phyloP scores from a whole-genome alignment of 2,113 vertebrate species.

The Scalopus aquaticus region DNA sequence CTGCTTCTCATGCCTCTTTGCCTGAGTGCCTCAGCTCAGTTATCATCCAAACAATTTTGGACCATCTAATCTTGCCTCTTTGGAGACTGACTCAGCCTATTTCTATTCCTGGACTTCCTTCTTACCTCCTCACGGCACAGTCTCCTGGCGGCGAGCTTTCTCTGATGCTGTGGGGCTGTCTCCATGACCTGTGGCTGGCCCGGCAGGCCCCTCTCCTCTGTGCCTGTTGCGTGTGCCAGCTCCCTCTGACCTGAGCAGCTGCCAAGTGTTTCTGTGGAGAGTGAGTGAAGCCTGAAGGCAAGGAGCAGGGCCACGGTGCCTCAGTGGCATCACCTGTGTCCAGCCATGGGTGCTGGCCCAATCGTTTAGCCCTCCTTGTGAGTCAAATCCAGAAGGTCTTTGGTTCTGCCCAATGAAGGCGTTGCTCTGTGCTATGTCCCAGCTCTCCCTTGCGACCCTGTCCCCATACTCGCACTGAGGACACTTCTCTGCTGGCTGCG shows the following conservation, averaged over 20 bases:
- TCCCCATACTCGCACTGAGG: accelerated
- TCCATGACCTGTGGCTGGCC: neutral
- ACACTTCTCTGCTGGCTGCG: neutral
- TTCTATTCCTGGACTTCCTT: neutral
- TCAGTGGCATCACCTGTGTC: neutral
- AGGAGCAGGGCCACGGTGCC: neutral
- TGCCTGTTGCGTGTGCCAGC: neutral
- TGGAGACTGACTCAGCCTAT: neutral
- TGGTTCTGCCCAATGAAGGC: neutral
- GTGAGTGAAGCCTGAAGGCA: neutral
- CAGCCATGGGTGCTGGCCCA: accelerated
- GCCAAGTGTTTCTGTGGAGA: neutral
- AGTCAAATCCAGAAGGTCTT: neutral
- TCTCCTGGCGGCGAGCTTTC: neutral
- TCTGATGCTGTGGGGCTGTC: neutral
- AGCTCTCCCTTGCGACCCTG: neutral
- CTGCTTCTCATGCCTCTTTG: neutral
- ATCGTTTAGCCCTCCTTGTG: no score
- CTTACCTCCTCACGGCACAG: neutral
- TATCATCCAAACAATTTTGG: neutral
- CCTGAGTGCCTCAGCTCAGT: neutral
- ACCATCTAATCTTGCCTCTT: neutral
- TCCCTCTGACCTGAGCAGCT: neutral
- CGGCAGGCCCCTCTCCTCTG: neutral
- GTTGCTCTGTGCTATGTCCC: neutral